These are phyloP conservation scores for Ligdia adustata DNA, from an alignment of 2,888 invertebrate genomes.

Conservation along the genomic window DNA sequence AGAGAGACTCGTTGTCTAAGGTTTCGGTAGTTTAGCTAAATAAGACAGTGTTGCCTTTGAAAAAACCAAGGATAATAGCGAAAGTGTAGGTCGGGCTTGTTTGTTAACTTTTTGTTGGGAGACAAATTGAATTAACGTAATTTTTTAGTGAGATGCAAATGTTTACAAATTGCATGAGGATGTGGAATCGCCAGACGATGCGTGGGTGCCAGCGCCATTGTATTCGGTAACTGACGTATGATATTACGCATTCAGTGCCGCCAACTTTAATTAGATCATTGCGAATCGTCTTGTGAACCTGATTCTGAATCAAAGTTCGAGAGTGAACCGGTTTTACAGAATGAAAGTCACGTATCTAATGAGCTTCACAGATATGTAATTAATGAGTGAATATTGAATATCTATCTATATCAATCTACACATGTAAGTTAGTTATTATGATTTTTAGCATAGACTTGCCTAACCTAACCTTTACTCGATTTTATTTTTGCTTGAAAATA, in stretches of 20 bases:
- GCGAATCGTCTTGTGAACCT: slow-evolving; percentile 43
- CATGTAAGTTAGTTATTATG: too few species aligned
- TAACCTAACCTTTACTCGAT: too few species aligned
- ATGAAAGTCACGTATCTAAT: neutral
- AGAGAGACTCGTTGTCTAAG: slow-evolving; percentile 35
- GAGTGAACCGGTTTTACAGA: slow-evolving; percentile 1
- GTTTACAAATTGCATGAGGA: slow-evolving; percentile 67
- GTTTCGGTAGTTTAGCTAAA: slow-evolving; percentile 53
- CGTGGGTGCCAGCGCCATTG: slow-evolving; percentile 80
- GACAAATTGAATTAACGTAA: slow-evolving; percentile 55
- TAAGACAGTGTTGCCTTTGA: slow-evolving; percentile 67
- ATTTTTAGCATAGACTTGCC: too few species aligned
- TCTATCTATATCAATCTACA: too few species aligned
- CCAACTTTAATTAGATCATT: slow-evolving; percentile 61
- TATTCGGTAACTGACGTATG: slow-evolving; percentile 62
- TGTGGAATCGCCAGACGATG: slow-evolving; percentile 68
- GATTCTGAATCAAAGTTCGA: slow-evolving; percentile 28
- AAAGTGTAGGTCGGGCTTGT: slow-evolving; percentile 73
- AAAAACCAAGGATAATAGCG: slow-evolving; percentile 69
- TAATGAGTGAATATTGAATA: too few species aligned
- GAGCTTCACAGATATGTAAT: too few species aligned
- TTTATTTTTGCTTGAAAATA: too few species aligned
- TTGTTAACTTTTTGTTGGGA: slow-evolving; percentile 62
- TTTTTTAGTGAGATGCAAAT: slow-evolving; percentile 73
- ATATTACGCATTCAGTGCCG: slow-evolving; percentile 62